Evolutionary conservation across 2,113 vertebrate genomes (phyloP).

Genomic region (Istiophorus platypterus): DNA sequence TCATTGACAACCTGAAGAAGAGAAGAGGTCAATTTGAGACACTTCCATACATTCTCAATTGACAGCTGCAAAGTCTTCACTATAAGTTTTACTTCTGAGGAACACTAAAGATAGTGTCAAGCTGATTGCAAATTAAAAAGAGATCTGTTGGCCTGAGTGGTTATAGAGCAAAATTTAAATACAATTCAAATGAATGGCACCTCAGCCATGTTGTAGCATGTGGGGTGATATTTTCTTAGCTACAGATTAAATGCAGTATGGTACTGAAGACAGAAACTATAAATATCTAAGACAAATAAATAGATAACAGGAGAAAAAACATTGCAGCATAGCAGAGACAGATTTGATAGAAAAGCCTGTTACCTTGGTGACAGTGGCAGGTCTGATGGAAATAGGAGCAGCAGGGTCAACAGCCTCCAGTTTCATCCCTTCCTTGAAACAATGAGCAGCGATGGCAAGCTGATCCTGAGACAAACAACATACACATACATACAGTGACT

Average conservation of each 20-base stretch:
- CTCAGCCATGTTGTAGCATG: neutral
- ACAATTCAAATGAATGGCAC: neutral
- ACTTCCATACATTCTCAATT: neutral
- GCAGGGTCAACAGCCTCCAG: constrained; percentile 93
- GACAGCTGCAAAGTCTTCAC: neutral
- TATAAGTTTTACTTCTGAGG: neutral
- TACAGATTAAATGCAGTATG: neutral
- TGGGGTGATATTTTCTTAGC: neutral
- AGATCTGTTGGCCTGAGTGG: neutral
- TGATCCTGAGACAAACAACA: constrained; percentile 88
- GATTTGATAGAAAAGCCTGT: constrained; percentile 47
- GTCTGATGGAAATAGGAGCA: constrained; percentile 93
- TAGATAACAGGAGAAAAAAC: constrained; percentile 8
- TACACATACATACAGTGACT: constrained; percentile 16
- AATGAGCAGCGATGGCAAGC: constrained; percentile 87
- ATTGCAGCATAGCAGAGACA: constrained; percentile 26
- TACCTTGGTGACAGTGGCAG: constrained; percentile 96
- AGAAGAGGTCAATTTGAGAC: neutral
- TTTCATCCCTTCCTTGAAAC: constrained; percentile 95
- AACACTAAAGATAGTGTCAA: neutral
- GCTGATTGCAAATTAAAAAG: neutral
- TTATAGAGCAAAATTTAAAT: neutral
- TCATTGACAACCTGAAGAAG: constrained; percentile 89
- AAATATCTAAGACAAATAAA: constrained; percentile 3
- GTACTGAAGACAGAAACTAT: constrained; percentile 10